Evolutionary conservation across 2,113 vertebrate genomes (phyloP), one percentile per base, ranked within the genome.

Genomic region (Coptodon bakossiorum): DNA sequence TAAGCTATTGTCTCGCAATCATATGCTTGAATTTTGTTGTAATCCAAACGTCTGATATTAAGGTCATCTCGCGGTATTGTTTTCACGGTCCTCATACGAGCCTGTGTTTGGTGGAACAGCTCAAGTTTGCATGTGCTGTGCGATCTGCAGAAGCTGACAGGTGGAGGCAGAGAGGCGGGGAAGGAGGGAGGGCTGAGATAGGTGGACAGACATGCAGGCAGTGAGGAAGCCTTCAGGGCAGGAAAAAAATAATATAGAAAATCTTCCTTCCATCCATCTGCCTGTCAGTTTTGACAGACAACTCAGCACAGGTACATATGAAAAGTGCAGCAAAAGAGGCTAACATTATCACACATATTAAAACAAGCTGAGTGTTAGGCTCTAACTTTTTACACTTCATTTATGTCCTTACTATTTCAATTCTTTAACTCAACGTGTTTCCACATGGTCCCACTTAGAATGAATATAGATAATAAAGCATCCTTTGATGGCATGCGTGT

Each of bases 201-300:
- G 71, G 80, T 5, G 7, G 80, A 91, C 27, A 34, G 61, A 89
- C n/a, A 53, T 71, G 61, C 11, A 24, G n/a, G 66, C 54, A 89
- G 48, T 38, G 84, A 45, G 31, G 63, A 78, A 83, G 53, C 52
- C 84, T 83, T 10, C 13, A 4, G 84, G 82, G 82, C 7, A n/a
- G 40, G 57, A 36, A 76, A 84, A 90, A 12, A 76, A 48, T 80
- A 80, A 90, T 57, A 48, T 76, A 66, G 17, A 78, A 61, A 82
- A 59, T 76, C 85, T 88, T 90, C 79, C 54, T 86, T 81, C 76
- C 34, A 80, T 89, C 83, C 84, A 68, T 82, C 68, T 68, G 34
- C 61, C 63, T 81, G 91, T 84, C 78, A 78, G 53, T 36, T 61
- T 40, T 84, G 93, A 92, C 88, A 71, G 86, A 85, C 79, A 85